Evolutionary conservation across 2,113 vertebrate genomes (phyloP), one percentile per base, ranked within the genome.

Genomic region (Panurus biarmicus): DNA sequence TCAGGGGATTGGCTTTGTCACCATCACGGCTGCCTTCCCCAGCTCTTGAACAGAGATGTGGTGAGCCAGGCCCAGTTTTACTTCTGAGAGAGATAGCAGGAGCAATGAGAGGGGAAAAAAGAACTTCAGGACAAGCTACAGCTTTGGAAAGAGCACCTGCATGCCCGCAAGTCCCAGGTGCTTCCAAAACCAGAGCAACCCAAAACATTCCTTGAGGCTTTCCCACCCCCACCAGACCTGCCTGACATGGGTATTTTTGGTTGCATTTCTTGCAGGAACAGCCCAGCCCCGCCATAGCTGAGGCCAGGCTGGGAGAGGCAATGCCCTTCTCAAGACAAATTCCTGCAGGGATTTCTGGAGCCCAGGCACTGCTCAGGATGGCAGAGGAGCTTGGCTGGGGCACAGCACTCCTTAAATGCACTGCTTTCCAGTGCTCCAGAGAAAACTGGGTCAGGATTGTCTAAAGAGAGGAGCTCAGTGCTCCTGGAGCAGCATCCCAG

Each of bases 151-250:
- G 47, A 56, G 15, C 60, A 24, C 47, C 42, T 47, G 57, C 48
- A 15, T 0, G 1, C 17, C 3, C 15, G 4, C 0, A 0, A 31
- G 13, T 19, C 33, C 33, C 45, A 45, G n/a, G n/a, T 10, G 28
- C 51, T 87, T 62, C 70, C 29, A 64, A 65, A 53, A 45, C 36
- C 67, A 70, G n/a, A 80, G 60, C 89, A 86, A 51, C 40, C 25
- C 9, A 0, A 69, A 72, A 18, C 51, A 31, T 35, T 35, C 5
- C 2, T 19, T 2, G 3, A 28, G 38, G 53, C 31, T 70, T 80
- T 47, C 26, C 65, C 17, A 14, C 10, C 3, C 19, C 14, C 12
- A 3, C 16, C 47, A 58, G 35, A n/a, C 31, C 29, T 35, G 57
- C 35, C 42, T 14, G 33, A 22, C 1, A 0, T 1, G 1, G n/a